A percentile compares a stretch with the other conserved stretches of the same genome.
Conservation (phyloP, 1,140 invertebrate species). For the Brachionus paranguensis region DNA sequence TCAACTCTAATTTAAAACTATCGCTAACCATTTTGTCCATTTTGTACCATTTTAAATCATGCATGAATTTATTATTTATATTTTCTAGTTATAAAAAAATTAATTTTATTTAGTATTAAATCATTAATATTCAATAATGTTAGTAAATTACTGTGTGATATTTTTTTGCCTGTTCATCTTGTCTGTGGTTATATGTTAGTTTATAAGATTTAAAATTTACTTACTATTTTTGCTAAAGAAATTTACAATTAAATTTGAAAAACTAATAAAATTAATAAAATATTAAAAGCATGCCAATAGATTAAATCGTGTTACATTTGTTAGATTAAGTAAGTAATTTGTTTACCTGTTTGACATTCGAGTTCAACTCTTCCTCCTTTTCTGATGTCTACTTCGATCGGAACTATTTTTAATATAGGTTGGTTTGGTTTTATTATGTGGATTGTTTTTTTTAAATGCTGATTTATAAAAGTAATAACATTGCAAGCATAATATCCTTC, state of each 20-base stretch:
- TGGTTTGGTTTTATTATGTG: neutral
- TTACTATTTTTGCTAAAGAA: neutral
- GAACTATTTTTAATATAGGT: slow-evolving; percentile 1
- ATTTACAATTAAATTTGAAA: neutral
- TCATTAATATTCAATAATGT: neutral
- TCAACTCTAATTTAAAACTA: neutral
- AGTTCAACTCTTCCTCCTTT: slow-evolving; percentile 22
- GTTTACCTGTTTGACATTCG: slow-evolving; percentile 21
- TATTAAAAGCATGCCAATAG: neutral
- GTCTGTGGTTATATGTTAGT: neutral
- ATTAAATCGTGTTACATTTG: neutral
- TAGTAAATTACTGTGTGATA: neutral
- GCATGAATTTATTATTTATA: neutral
- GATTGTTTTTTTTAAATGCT: slow-evolving; percentile 11
- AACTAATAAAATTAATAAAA: neutral
- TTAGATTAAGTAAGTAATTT: neutral
- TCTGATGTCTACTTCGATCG: slow-evolving; percentile 19
- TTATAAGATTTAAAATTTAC: neutral
- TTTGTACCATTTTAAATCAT: slow-evolving; percentile 4
- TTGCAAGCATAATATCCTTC: neutral
- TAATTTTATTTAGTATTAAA: neutral
- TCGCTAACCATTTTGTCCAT: neutral
- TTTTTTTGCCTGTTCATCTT: neutral
- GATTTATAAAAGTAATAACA: neutral
- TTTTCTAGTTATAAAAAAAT: neutral